A percentile compares a stretch with the other conserved stretches of the same genome.
These are phyloP conservation scores for Drosophila elegans DNA, from an alignment of 1,140 invertebrate species.

Conservation along the genomic window DNA sequence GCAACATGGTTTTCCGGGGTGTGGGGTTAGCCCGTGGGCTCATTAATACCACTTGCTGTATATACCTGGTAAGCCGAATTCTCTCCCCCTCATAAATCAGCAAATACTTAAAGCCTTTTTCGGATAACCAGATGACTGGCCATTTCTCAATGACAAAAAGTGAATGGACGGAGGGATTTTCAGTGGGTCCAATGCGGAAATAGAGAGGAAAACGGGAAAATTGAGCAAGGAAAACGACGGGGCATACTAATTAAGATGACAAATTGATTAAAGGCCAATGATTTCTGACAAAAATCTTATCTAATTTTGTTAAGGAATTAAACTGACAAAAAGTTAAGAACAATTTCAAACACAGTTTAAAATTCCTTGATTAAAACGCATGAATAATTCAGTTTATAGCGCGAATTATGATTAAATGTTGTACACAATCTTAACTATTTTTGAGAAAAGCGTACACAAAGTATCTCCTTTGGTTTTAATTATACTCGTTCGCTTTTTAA, in stretches of 20 bases:
- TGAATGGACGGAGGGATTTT: conserved; percentile 5
- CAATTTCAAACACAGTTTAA: too few species aligned
- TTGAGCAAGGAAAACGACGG: not conserved
- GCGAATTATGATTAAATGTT: too few species aligned
- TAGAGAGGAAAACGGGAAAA: conserved; percentile 3
- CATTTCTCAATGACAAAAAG: conserved; percentile 51
- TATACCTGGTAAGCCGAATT: conserved; percentile 48
- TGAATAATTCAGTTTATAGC: too few species aligned
- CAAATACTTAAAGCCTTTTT: conserved; percentile 75
- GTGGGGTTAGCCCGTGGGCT: conserved; percentile 2
- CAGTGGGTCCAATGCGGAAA: conserved; percentile 15
- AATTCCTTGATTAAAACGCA: too few species aligned
- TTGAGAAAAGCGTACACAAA: too few species aligned
- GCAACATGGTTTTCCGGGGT: not conserved
- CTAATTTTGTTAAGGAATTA: not conserved
- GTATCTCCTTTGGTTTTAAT: too few species aligned
- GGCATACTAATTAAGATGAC: conserved; percentile 4
- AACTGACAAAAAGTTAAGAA: too few species aligned
- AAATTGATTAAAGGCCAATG: conserved; percentile 23
- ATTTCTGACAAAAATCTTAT: conserved; percentile 9
- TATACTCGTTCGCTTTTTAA: too few species aligned
- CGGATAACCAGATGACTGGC: conserved; percentile 47
- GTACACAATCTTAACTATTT: too few species aligned
- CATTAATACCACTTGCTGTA: conserved; percentile 67
- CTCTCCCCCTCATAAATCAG: conserved; percentile 44